Base-by-base conservation (phyloP, 2,888 invertebrate genomes). In the Epirrhoe alternata region DNA sequence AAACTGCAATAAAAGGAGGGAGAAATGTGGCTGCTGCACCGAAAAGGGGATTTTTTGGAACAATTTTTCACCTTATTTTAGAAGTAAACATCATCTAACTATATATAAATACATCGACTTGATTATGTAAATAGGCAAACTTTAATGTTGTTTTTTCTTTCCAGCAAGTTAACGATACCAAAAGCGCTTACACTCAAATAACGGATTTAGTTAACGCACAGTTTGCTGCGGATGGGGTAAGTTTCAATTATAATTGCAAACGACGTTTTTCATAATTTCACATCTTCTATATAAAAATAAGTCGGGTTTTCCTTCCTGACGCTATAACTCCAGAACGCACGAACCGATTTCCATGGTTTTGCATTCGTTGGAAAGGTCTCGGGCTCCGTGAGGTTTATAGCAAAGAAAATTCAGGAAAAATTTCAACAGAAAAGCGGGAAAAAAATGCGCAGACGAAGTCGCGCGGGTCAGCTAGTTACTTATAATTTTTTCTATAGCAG, bases 111-210 rank as follows among this genome's bases (percentile, higher is more conserved):
- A 35, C 12, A 14, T 50, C 30, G 1, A 17, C 7, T 60, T 33
- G 30, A 38, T 50, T n/a, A 12, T 58, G n/a, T 50, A 35, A 42
- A 45, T 45, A 45, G 45, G 2, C 24, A 45, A 47, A 56, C 51
- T 49, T 52, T 14, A 54, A n/a, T 16, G 56, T 62, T 64, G 35
- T 74, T 70, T 71, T 71, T 88, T 89, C 56, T 66, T 65, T 72
- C 61, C 63, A 94, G 94, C 93, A 94, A 93, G 85, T 91, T 52
- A 94, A 94, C 74, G 94, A 94, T 68, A 94, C 94, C 1, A 93
- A 92, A 80, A 94, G 93, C 77, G 94, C 93, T 7, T 93, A 92
- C 74, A 87, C 69, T 65, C 94, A 94, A 84, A 83, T 94, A 78
- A 86, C 91, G 8, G 89, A 89, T 53, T 80, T 92, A 71, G 85